Base-by-base conservation (phyloP, 1,140 invertebrate genomes). In the Acyrthosiphon pisum region DNA sequence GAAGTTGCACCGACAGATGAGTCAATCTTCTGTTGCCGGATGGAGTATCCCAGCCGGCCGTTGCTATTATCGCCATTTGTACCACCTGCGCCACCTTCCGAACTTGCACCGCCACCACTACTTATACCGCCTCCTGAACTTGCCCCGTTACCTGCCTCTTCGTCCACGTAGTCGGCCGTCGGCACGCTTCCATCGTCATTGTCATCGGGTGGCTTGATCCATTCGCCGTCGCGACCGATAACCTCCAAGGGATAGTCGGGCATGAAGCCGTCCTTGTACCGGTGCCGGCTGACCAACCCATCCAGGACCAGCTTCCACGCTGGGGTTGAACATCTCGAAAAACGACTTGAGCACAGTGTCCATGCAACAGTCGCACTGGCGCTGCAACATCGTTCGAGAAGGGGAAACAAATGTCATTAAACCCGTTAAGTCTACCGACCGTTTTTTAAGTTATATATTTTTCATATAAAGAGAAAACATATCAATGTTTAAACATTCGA, bases 271-370 rank as follows among this genome's bases (percentile, higher is more conserved):
- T 92, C 91, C 23, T 48, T 2, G 46, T 92, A 92, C 4, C 9
- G 44, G 48, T 92, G 91, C 2, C 44, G 91, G 23, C 9, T 37
- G 35, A 84, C 6, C n/a, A 92, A 26, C 76, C n/a, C 91, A 48
- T 3, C 1, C 46, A 8, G 91, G 76, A 26, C 81, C 76, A 9
- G 48, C 22, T 84, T 83, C 91, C 23, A 92, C 76, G 41, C 9
- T 37, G 7, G 91, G 91, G n/a, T 92, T 92, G 76, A 92, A 84
- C 46, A 84, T 48, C 35, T 92, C 35, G 9, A 50, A 37, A 18
- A 92, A 84, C 22, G 91, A 53, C 30, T 81, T 84, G 48, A 92
- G n/a, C n/a, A 92, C 22, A 11, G 30, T 50, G 76, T 92, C 91
- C 23, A 92, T 6, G 44, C 91, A 92, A 53, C 91, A 46, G 44